Evolutionary conservation across 2,888 invertebrate genomes (phyloP), one percentile per base, ranked within the genome.

Genomic region (Drosophila melanocephala): DNA sequence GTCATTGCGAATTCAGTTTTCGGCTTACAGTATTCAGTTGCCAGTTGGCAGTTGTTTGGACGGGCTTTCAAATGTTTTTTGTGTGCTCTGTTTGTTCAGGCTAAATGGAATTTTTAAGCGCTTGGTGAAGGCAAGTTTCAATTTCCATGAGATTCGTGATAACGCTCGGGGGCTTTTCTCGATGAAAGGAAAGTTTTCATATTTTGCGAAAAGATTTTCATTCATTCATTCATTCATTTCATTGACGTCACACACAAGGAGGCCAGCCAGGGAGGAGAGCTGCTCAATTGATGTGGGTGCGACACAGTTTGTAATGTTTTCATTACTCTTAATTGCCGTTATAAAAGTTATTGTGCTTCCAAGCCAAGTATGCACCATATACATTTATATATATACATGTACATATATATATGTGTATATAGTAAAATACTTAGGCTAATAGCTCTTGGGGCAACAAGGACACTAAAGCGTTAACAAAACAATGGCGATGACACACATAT

Each of bases 21-120:
- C 67, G 66, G 47, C 5, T 53, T 42, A n/a, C 67, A 67, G 50
- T 10, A 5, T 56, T 37, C 69, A 52, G 61, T 72, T 39, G 35
- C 52, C 63, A 61, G 65, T 50, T 39, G 39, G 9, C n/a, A n/a
- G 39, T 39, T 47, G 47, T 26, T 47, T 47, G 26, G 42, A 42
- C 65, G 35, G 60, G 42, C 64, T 62, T 63, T 62, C 32, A 30
- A 26, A 35, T 22, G 22, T 26, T 30, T 14, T 19, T 19, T 37
- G 35, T 26, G 26, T 14, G 28, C 4, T 57, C 33, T 79, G 79
- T 80, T 80, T 80, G 63, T 42, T 28, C 35, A 67, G 69, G 55
- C 50, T 28, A 61, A 79, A 80, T 80, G 83, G 79, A 79, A 79
- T 75, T 68, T 80, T 75, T 71, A 72, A 75, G 51, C 74, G 57